Evolutionary conservation across 2,113 vertebrate species (phyloP).

Genomic region (Tragelaphus strepsiceros): DNA sequence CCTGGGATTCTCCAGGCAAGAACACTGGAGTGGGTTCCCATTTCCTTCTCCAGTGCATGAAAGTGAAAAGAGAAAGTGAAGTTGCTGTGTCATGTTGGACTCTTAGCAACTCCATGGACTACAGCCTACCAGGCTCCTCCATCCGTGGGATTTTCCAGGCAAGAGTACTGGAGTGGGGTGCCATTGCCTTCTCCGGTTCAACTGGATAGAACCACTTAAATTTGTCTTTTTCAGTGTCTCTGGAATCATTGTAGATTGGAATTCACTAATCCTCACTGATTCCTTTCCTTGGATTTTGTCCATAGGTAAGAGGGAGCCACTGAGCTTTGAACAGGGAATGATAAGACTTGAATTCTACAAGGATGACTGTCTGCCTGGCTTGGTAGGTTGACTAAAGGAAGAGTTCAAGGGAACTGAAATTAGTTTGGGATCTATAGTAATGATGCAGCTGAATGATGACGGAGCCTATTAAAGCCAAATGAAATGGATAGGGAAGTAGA

Average conservation of each 20-base stretch:
- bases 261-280: background rate
- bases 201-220: background rate
- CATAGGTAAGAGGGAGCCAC: background rate
- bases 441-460: background rate
- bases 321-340: background rate
- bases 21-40: no score
- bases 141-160: no score
- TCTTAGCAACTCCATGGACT: no score
- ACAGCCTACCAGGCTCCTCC: no score
- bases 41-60: no score
- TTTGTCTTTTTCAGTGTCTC: background rate
- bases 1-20: no score
- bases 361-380: background rate
- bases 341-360: background rate
- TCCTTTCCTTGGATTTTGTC: background rate
- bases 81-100: no score
- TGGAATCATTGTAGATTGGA: background rate
- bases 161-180: no score
- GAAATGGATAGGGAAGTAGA: background rate
- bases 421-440: background rate
- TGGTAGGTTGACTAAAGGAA: background rate
- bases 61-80: no score
- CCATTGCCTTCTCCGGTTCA: background rate
- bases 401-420: background rate
- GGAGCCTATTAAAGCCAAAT: background rate